Conservation (phyloP, 2,797 vertebrate species). For the Trachurus trachurus region DNA sequence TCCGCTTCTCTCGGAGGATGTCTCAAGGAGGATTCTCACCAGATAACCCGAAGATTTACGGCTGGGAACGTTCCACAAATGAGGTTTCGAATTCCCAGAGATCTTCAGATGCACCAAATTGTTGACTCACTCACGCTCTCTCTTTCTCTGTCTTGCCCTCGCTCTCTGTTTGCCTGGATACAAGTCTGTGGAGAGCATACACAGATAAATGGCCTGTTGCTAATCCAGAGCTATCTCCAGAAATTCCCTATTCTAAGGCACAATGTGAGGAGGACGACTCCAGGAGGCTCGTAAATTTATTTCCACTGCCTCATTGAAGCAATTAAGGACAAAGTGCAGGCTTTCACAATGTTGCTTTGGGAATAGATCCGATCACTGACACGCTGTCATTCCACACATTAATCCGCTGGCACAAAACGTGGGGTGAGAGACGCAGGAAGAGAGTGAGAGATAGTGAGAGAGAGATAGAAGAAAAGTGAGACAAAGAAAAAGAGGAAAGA, state of each 20-base stretch:
- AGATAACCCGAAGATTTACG: constrained; percentile 72
- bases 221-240: constrained; percentile 65
- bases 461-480: not conserved
- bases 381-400: constrained; percentile 67
- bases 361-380: constrained; percentile 70
- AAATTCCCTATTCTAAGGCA: constrained; percentile 57
- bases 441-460: constrained; percentile 16
- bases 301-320: constrained; percentile 74
- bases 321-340: constrained; percentile 78
- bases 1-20: constrained; percentile 52
- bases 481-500: constrained; percentile 4
- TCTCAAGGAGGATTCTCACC: constrained; percentile 68
- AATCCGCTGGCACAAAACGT: constrained; percentile 56
- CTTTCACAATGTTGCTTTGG: constrained; percentile 76
- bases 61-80: constrained; percentile 71
- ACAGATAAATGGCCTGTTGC: constrained; percentile 65
- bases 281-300: constrained; percentile 68
- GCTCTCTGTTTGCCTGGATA: constrained; percentile 64
- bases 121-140: constrained; percentile 57
- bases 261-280: constrained; percentile 63
- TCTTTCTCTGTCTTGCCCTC: constrained; percentile 48
- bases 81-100: constrained; percentile 69
- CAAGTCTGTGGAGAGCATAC: constrained; percentile 47
- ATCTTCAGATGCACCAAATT: constrained; percentile 73
- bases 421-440: constrained; percentile 29